Evolutionary conservation across 2,797 vertebrate genomes (phyloP).

Genomic region (Huso huso): DNA sequence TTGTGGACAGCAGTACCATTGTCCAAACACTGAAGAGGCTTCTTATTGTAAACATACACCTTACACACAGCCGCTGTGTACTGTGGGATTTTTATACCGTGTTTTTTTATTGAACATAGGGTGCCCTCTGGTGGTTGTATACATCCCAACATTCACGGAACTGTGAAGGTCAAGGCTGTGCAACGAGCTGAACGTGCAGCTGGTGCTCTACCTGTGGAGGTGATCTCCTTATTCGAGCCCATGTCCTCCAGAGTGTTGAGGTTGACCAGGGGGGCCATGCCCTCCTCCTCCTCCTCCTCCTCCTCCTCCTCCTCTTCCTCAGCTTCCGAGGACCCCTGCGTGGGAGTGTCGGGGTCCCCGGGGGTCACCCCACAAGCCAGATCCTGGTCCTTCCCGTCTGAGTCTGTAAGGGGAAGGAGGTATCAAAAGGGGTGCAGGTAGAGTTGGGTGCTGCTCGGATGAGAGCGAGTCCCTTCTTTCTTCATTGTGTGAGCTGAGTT

Average conservation of each 20-base stretch:
- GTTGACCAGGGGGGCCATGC: constrained; percentile 44
- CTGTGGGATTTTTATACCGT: no score
- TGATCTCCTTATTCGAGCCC: constrained; percentile 48
- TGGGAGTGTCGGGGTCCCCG: constrained; percentile 46
- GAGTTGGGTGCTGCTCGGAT: background rate
- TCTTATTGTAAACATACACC: no score
- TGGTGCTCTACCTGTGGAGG: constrained; percentile 47
- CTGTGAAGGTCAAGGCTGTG: background rate
- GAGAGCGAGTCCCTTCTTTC: no score
- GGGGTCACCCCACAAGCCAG: constrained; percentile 45
- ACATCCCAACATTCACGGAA: no score
- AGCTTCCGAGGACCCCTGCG: constrained; percentile 47
- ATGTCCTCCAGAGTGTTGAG: constrained; percentile 49
- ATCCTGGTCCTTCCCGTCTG: constrained; percentile 29
- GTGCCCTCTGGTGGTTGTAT: no score
- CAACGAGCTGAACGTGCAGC: constrained; percentile 29
- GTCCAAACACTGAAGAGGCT: no score
- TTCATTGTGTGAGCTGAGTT: no score
- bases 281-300: constrained; percentile 52
- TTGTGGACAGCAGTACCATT: no score
- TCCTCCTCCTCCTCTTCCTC: constrained; percentile 18
- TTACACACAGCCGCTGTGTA: no score
- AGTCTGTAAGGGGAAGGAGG: constrained; percentile 34
- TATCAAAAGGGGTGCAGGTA: constrained; percentile 10
- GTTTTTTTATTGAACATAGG: no score